phyloP scores from a whole-genome alignment of 2,797 vertebrate species.

The Triplophysa yarkandensis region DNA sequence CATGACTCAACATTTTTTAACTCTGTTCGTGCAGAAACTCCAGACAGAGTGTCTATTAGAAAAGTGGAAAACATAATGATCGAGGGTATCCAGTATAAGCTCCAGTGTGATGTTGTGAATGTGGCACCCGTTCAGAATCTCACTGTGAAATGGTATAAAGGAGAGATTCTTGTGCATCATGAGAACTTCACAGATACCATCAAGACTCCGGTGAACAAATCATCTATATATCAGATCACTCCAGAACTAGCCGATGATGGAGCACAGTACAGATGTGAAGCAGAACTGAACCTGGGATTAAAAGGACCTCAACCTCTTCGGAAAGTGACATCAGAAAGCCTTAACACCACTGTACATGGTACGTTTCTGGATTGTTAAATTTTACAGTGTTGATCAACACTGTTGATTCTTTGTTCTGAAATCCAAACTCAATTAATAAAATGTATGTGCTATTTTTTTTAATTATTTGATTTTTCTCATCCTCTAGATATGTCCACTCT shows the following conservation, averaged over 20 bases:
- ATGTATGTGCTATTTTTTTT: too few relatives aligned
- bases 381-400: too few relatives aligned
- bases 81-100: constrained; percentile 25
- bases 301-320: not conserved
- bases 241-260: not conserved
- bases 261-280: constrained; percentile 23
- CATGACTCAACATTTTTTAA: not conserved
- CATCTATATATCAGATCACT: not conserved
- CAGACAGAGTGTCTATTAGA: constrained; percentile 21
- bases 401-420: too few relatives aligned
- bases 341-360: not conserved
- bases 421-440: too few relatives aligned
- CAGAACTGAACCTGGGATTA: not conserved
- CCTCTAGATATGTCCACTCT: not conserved
- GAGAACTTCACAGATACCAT: not conserved
- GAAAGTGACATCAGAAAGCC: not conserved
- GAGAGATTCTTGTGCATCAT: not conserved
- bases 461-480: not conserved
- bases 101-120: constrained; percentile 58
- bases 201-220: not conserved
- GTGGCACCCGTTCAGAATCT: constrained; percentile 60
- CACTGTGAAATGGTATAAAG: constrained; percentile 45
- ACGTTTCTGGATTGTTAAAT: not conserved
- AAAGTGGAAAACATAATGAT: not conserved
- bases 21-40: constrained; percentile 58